Percentiles rank a stretch among this genome's conserved stretches.
These are phyloP conservation scores for Crenuchus spilurus DNA, from an alignment of 2,797 vertebrate genomes.

Conservation along the genomic window DNA sequence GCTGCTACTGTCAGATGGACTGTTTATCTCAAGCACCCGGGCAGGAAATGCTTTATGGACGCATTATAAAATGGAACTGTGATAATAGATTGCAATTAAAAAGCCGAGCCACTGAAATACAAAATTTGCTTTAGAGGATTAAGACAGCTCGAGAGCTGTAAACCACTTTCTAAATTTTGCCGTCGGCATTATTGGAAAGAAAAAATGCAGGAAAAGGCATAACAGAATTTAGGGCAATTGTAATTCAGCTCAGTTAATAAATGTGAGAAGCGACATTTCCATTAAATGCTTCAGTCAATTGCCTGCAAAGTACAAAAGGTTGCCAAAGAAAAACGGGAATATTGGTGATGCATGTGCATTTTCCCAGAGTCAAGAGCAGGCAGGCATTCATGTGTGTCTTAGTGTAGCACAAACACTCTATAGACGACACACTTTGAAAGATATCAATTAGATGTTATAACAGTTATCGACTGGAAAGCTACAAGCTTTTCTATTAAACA, in stretches of 20 bases:
- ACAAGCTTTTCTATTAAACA: neutral
- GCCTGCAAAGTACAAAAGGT: neutral
- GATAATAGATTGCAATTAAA: conserved; percentile 5
- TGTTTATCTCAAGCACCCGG: neutral
- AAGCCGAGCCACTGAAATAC: neutral
- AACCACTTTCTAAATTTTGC: neutral
- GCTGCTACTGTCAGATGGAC: neutral
- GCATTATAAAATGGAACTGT: neutral
- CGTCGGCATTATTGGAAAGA: neutral
- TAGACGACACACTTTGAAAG: neutral
- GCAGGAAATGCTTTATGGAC: neutral
- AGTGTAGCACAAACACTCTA: neutral
- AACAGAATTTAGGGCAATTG: neutral
- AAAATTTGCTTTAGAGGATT: conserved; percentile 1
- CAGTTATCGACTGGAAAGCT: neutral
- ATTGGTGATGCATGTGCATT: neutral
- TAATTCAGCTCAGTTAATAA: neutral
- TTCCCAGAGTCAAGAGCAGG: neutral
- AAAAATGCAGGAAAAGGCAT: neutral
- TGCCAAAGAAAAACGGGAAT: neutral
- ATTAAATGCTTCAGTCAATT: neutral
- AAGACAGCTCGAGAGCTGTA: neutral
- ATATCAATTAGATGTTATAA: neutral
- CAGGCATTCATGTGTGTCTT: neutral
- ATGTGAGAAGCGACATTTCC: neutral